These are phyloP conservation scores for Elanus axillaris DNA, from an alignment of 2,113 vertebrate genomes.

Conservation along the genomic window DNA sequence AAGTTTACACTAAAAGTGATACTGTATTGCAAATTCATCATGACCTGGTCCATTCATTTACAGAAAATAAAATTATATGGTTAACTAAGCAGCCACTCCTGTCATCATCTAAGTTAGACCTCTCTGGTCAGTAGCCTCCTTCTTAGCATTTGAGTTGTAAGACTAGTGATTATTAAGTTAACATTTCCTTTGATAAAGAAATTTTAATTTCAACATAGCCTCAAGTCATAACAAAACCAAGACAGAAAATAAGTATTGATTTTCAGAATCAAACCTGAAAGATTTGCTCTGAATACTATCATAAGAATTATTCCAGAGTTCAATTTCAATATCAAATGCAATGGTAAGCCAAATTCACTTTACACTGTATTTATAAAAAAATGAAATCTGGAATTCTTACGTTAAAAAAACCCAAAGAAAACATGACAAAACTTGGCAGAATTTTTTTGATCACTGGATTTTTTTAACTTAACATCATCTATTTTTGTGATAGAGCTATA, in stretches of 20 bases:
- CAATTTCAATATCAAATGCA: slow-evolving; percentile 7
- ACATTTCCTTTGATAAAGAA: neutral
- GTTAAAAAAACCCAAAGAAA: neutral
- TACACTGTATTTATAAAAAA: slow-evolving; percentile 11
- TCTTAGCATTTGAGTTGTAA: neutral
- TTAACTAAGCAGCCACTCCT: slow-evolving; percentile 37
- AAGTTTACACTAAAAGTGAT: slow-evolving; percentile 16
- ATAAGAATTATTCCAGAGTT: neutral
- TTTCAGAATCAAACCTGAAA: neutral
- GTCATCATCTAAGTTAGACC: neutral
- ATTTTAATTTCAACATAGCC: neutral
- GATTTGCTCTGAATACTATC: neutral
- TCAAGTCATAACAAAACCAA: neutral
- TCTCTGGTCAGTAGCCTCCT: neutral
- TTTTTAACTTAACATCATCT: neutral
- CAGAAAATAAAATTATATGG: slow-evolving; percentile 45
- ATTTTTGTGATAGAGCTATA: neutral
- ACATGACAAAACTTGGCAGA: neutral
- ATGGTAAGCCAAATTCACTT: neutral
- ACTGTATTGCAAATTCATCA: slow-evolving; percentile 10
- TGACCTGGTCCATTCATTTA: slow-evolving; percentile 34
- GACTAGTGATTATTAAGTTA: neutral
- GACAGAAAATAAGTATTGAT: neutral
- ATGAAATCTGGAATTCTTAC: neutral
- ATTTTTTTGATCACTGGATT: neutral